Evolutionary conservation across 2,797 vertebrate genomes (phyloP).

Genomic region (Sebastolobus altivelis): DNA sequence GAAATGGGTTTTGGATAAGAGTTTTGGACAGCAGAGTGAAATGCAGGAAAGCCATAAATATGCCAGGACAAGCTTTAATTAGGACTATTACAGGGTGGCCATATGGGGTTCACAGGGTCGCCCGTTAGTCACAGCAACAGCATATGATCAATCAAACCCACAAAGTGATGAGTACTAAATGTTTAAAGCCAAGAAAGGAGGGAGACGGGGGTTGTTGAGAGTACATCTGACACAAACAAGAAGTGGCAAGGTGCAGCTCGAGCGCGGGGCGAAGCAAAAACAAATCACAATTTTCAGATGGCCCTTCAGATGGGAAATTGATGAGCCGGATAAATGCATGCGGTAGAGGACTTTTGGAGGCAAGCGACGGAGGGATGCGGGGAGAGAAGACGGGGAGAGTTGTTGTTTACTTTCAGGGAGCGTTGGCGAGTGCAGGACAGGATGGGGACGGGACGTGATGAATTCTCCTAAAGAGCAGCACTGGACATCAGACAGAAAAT

Average conservation of each 20-base stretch:
- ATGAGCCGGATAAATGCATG: slow-evolving; percentile 67
- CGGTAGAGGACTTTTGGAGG: slow-evolving; percentile 49
- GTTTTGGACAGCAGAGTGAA: slow-evolving; percentile 53
- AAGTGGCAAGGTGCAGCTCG: slow-evolving; percentile 19
- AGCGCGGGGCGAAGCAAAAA: slow-evolving; percentile 39
- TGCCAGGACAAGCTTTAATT: slow-evolving; percentile 75
- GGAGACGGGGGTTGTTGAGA: slow-evolving; percentile 2
- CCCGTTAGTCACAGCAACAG: slow-evolving; percentile 52
- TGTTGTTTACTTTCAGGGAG: slow-evolving; percentile 66
- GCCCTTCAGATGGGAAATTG: slow-evolving; percentile 65
- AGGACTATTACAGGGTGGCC: slow-evolving; percentile 70
- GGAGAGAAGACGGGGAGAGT: slow-evolving; percentile 22
- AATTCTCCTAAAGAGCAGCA: slow-evolving; percentile 68
- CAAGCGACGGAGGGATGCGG: slow-evolving; percentile 41
- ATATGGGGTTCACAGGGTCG: slow-evolving; percentile 58
- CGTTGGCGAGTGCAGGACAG: slow-evolving; percentile 43
- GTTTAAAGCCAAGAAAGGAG: slow-evolving; percentile 36
- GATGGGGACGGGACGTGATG: slow-evolving; percentile 60
- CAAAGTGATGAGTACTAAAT: slow-evolving; percentile 67
- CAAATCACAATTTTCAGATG: slow-evolving; percentile 67
- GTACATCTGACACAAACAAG: slow-evolving; percentile 41
- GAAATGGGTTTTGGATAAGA: slow-evolving; percentile 38
- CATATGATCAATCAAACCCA: slow-evolving; percentile 69
- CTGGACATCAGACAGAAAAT: slow-evolving; percentile 76
- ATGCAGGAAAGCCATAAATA: slow-evolving; percentile 66